Percentiles rank a stretch among this genome's conserved stretches.
phyloP scores from a whole-genome alignment of 2,797 vertebrate species.

The Siniperca obscura region DNA sequence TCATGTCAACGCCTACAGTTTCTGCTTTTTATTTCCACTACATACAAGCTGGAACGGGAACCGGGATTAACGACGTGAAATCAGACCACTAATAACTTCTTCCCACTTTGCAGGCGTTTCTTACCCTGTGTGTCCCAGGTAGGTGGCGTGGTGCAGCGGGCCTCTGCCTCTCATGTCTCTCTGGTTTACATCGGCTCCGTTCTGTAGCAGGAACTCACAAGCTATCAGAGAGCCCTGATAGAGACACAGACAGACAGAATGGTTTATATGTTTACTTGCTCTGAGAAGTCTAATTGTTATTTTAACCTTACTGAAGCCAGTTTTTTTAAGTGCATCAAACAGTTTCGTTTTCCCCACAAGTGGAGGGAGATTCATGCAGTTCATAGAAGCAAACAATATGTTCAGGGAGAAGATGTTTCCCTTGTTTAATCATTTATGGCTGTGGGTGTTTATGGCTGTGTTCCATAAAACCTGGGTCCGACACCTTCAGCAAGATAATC shows the following conservation, averaged over 20 bases:
- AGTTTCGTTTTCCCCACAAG: background rate
- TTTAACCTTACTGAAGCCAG: background rate
- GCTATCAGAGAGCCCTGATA: conserved; percentile 93
- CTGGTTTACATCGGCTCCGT: conserved; percentile 97
- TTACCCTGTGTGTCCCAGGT: conserved; percentile 94
- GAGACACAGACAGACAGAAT: background rate
- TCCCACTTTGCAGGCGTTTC: conserved; percentile 6
- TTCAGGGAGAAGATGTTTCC: background rate
- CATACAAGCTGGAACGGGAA: background rate
- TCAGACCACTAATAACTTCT: background rate
- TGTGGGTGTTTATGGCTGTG: background rate
- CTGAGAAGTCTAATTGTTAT: background rate
- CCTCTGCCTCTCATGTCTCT: conserved; percentile 91
- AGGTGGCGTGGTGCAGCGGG: conserved; percentile 94
- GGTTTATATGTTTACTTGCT: background rate
- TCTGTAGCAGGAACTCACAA: conserved; percentile 97
- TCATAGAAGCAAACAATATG: background rate
- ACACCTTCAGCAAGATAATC: background rate
- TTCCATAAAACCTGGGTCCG: background rate
- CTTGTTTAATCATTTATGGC: background rate
- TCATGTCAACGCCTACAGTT: background rate
- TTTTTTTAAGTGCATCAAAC: background rate
- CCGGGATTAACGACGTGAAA: background rate
- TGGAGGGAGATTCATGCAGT: background rate
- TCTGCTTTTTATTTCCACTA: background rate